Conservation (phyloP, 2,888 invertebrate species). For the Pheosia gnoma region DNA sequence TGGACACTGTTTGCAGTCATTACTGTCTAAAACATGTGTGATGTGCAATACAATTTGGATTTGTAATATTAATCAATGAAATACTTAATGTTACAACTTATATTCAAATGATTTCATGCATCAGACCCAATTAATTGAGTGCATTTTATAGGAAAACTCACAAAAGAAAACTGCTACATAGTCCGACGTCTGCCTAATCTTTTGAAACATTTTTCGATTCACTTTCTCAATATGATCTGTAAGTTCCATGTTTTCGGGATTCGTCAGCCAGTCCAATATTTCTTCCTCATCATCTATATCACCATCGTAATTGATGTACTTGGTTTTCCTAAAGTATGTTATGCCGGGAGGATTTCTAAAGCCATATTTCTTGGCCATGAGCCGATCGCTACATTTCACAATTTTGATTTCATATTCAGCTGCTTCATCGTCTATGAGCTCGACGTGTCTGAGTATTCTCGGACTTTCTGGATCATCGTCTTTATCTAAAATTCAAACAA, state of each 20-base stretch:
- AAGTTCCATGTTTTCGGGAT: constrained; percentile 97
- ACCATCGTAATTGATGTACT: constrained; percentile 95
- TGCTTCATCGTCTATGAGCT: constrained; percentile 96
- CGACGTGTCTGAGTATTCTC: constrained; percentile 92
- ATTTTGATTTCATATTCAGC: constrained; percentile 95
- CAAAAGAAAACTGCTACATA: constrained; percentile 97
- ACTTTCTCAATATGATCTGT: constrained; percentile 96
- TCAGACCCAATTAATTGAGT: background rate
- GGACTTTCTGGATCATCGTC: constrained; percentile 93
- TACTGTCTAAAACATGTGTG: constrained; percentile 91
- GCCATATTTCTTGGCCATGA: constrained; percentile 97
- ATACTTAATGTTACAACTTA: constrained; percentile 9
- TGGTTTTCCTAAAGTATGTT: constrained; percentile 94
- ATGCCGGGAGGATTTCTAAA: constrained; percentile 95
- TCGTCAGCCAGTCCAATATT: constrained; percentile 95
- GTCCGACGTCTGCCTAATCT: constrained; percentile 94
- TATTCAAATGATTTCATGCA: constrained; percentile 10
- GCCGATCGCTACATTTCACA: constrained; percentile 92
- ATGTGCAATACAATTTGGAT: constrained; percentile 74
- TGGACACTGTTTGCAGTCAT: constrained; percentile 97
- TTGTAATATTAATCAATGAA: constrained; percentile 35
- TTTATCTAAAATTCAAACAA: constrained; percentile 82
- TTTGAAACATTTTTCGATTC: constrained; percentile 96
- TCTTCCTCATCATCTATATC: constrained; percentile 97
- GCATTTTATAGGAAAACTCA: constrained; percentile 80